A percentile compares a stretch with the other conserved stretches of the same genome.
Conservation (phyloP, 2,797 vertebrate species). For the Phoeniculus purpureus region DNA sequence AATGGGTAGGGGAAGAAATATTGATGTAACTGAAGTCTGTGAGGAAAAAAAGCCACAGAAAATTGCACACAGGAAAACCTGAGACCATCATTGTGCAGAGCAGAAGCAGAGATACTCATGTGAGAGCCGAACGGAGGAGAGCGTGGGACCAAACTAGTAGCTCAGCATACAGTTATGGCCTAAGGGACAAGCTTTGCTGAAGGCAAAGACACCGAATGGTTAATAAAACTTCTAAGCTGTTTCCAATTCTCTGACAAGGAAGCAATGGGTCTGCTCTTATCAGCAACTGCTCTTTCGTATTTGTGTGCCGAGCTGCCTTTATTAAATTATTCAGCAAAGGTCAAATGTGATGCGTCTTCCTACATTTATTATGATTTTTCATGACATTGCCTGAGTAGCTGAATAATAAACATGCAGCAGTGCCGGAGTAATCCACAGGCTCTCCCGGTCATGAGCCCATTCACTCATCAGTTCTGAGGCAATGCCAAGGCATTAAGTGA, state of each 20-base stretch:
- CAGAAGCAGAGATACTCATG: conserved; percentile 37
- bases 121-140: conserved; percentile 21
- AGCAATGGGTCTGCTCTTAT: conserved; percentile 73
- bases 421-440: not conserved
- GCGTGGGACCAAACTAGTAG: conserved; percentile 1
- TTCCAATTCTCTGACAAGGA: conserved; percentile 74
- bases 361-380: conserved; percentile 74
- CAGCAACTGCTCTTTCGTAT: conserved; percentile 72
- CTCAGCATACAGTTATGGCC: conserved; percentile 44
- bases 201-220: conserved; percentile 69
- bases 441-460: not conserved
- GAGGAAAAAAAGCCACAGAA: not conserved
- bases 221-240: conserved; percentile 74
- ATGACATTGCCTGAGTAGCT: conserved; percentile 64
- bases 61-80: conserved; percentile 15
- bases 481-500: not conserved
- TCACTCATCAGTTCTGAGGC: conserved; percentile 23
- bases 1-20: not conserved
- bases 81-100: conserved; percentile 22
- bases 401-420: conserved; percentile 65
- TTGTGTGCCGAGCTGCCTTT: conserved; percentile 69
- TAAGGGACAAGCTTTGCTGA: conserved; percentile 55
- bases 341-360: conserved; percentile 77
- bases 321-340: conserved; percentile 81
- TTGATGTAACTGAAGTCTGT: not conserved